Evolutionary conservation across 1,140 invertebrate genomes (phyloP).

Genomic region (Acromyrmex heyeri): DNA sequence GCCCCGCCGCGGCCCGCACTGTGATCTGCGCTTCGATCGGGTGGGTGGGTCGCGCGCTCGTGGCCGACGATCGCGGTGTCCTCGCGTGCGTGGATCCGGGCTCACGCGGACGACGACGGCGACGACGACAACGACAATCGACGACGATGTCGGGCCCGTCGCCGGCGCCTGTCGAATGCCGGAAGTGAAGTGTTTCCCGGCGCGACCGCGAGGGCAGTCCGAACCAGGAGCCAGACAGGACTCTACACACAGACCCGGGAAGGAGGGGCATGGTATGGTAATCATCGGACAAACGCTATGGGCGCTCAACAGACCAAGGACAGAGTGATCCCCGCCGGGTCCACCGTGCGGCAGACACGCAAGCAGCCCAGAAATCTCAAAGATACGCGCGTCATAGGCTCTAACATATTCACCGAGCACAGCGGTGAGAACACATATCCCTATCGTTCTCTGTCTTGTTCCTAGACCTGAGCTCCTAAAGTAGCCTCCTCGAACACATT

Average conservation of each 20-base stretch:
- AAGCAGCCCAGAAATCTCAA: slow-evolving; percentile 91
- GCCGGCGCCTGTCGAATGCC: slow-evolving; percentile 32
- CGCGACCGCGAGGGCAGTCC: neutral
- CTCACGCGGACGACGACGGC: slow-evolving; percentile 35
- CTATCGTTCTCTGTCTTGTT: slow-evolving; percentile 55
- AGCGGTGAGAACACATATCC: slow-evolving; percentile 89
- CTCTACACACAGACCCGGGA: slow-evolving; percentile 18
- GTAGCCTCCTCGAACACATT: neutral
- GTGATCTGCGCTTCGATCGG: slow-evolving; percentile 61
- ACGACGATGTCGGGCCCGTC: slow-evolving; percentile 46
- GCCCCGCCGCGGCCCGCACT: slow-evolving; percentile 49
- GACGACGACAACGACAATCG: slow-evolving; percentile 50
- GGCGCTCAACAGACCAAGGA: slow-evolving; percentile 96
- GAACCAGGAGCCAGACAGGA: neutral
- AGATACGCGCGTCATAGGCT: slow-evolving; percentile 92
- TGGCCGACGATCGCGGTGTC: slow-evolving; percentile 13
- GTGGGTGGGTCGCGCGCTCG: slow-evolving; percentile 35
- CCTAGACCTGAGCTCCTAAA: neutral
- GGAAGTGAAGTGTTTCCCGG: slow-evolving; percentile 6
- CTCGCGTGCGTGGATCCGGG: too few relatives aligned
- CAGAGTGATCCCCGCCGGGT: slow-evolving; percentile 89
- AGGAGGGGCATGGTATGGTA: slow-evolving; percentile 80
- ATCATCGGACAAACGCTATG: slow-evolving; percentile 88
- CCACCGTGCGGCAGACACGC: slow-evolving; percentile 89
- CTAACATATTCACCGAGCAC: slow-evolving; percentile 96